Evolutionary conservation across 1,140 invertebrate genomes (phyloP).

Genomic region (Apis mellifera): Amel_HAv3.1 CM009941.2:2053501-2054000

Average conservation of each 20-base stretch:
- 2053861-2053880: conserved; percentile 79
- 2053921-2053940: conserved; percentile 75
- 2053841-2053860: conserved; percentile 40
- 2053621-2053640: no score
- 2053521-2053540: no score
- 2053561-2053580: no score
- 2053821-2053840: conserved; percentile 26
- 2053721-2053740: conserved; percentile 79
- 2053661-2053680: conserved; percentile 50
- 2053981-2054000: conserved; percentile 81
- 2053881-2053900: conserved; percentile 76
- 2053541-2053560: no score
- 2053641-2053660: not conserved
- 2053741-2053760: conserved; percentile 74
- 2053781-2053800: conserved; percentile 82
- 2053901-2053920: conserved; percentile 80
- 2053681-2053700: conserved; percentile 68
- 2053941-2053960: conserved; percentile 9
- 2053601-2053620: no score
- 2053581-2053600: no score
- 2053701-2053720: conserved; percentile 76
- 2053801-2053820: conserved; percentile 64
- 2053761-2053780: conserved; percentile 73
- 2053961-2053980: conserved; percentile 53
- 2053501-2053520: no score